Evolutionary conservation across 2,888 invertebrate genomes (phyloP), one percentile per base, ranked within the genome.

Genomic region (Tenodera sinensis): DNA sequence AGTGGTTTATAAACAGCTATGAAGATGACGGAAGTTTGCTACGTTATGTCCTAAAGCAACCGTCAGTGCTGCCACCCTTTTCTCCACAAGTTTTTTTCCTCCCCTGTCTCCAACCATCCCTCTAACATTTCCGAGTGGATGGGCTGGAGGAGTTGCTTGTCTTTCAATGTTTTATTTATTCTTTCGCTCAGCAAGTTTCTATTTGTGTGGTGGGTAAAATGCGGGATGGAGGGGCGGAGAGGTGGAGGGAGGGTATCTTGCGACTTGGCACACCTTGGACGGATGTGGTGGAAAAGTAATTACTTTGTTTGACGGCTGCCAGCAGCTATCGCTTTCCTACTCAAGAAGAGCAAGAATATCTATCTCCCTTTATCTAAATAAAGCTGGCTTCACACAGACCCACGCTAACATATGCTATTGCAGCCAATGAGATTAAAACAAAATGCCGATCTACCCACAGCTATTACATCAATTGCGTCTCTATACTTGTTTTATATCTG

Each of bases 121-220:
- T 42, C 86, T 83, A 20, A 28, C 88, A 84, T 89, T 88, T 89
- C 89, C 89, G 82, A 89, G 89, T 89, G 87, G 86, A 89, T 87
- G 86, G 83, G 27, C 83, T 87, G 30, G 28, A 42, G 54, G 86
- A 83, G 27, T 71, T 89, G 82, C 88, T 87, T 89, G 81, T 83
- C 89, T 89, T 89, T 89, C 89, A 89, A 89, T 89, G 87, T 89
- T 89, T 89, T 89, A 88, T 89, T 87, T 89, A 89, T 89, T 89
- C 88, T 89, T 84, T 81, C 14, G 28, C 71, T 42, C 30, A 3
- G 20, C 84, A 71, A 71, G 81, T 81, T 42, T 28, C 85, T 86
- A 87, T 82, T 83, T 83, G 89, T 84, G 71, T 87, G 82, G 71
- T 34, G 54, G 83, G 14, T 25, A 81, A 28, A 71, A 71, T 71